Evolutionary conservation across 2,797 vertebrate genomes (phyloP), one percentile per base, ranked within the genome.

Genomic region (Enteromius radiatus): DNA sequence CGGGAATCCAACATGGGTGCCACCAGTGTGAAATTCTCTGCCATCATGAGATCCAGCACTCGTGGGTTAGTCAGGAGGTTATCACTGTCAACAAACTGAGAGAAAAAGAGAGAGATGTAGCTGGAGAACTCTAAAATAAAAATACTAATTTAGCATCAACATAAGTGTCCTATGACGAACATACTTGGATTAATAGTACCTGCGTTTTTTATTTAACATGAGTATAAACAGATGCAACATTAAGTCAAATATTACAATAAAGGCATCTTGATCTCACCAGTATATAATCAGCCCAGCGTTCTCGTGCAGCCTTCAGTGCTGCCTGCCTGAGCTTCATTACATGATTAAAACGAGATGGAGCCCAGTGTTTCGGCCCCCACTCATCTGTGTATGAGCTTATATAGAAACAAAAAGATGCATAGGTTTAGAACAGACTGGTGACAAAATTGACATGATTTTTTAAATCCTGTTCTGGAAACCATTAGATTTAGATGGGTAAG

Each of bases 1-100:
- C 96, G 95, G 36, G 98, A 98, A 91, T 99, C 97, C 1, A 99
- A 88, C 98, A 99, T 98, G 0, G 98, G 98, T 0, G 97, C 95
- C 86, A 96, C 96, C 78, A 99, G 70, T 0, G 98, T 99, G 87
- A 95, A 86, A 90, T 99, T 99, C 88, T 99, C 98, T 2, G 95
- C 95, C 74, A 99, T 98, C 95, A 99, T 84, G 85, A 98, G 93
- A 85, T 92, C 93, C 90, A 99, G 92, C 28, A 95, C 95, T 47
- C 92, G 91, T 0, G 97, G 96, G 88, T 99, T 99, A 49, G 97
- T 98, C 90, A 99, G 86, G 80, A 99, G 95, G 89, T 99, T 98
- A 91, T 99, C 98, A 23, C 95, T 94, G 91, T 99, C 98, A 3
- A 95, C 87, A 88, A 97, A 99, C 98, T 99, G 83, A 71, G 11